Conservation (phyloP, 2,797 vertebrate genomes). For the Okamejei kenojei region DNA sequence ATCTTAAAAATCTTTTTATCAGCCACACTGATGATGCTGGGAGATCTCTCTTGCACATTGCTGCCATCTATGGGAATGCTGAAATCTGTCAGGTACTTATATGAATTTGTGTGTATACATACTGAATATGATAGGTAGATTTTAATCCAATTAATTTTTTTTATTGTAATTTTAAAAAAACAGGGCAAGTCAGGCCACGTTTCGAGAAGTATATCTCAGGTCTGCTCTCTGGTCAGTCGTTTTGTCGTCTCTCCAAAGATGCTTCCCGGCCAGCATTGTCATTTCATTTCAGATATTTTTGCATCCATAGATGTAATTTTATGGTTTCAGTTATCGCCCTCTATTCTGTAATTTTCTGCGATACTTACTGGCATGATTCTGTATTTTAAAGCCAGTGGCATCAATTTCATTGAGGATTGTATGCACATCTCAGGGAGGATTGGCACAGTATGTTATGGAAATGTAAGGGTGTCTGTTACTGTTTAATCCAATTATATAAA, state of each 20-base stretch:
- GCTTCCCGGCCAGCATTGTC: too few species aligned
- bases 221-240: too few species aligned
- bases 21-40: not conserved
- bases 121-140: not conserved
- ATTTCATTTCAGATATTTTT: too few species aligned
- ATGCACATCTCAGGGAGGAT: not conserved
- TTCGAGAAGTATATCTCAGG: too few species aligned
- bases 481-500: not conserved
- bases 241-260: too few species aligned
- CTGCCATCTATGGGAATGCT: not conserved
- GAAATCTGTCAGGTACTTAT: slow-evolving; percentile 3
- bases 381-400: not conserved
- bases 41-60: not conserved
- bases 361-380: not conserved
- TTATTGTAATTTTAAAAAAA: too few species aligned
- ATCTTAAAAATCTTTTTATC: not conserved
- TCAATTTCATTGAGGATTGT: not conserved
- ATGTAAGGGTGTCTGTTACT: not conserved
- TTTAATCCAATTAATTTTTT: not conserved
- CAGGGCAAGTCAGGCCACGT: too few species aligned
- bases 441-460: not conserved
- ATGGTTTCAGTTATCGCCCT: too few species aligned
- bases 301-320: too few species aligned
- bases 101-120: not conserved
- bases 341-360: too few species aligned